Base-by-base conservation (phyloP, 2,888 invertebrate species). In the Smittia aterrima region DNA sequence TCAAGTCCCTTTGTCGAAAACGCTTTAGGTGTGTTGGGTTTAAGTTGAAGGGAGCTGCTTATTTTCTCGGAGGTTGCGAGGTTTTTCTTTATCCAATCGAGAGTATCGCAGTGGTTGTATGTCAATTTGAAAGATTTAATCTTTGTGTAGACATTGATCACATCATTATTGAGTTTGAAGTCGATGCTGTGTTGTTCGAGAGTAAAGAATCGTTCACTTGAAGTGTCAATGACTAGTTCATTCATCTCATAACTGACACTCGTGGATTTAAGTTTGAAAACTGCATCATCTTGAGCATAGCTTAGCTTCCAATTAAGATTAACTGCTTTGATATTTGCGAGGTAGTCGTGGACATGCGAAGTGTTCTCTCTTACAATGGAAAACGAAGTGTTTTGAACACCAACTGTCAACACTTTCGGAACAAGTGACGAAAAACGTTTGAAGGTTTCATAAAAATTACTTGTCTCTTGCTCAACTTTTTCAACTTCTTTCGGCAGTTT, bases 341-440 rank as follows among this genome's bases (percentile, higher is more conserved):
- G 53, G 32, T 64, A 74, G 54, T 76, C 38, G 68, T 66, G 72
- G 70, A 18, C n/a, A 13, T 64, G 68, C 25, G 47, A 68, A 20
- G 24, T 25, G 54, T 84, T 79, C 90, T 85, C 79, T 87, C 87
- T 78, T 90, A 85, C 77, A 87, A 85, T 78, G 88, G 87, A 25
- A 6, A 72, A 27, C n/a, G 72, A 38, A 1, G 72, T 40, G 32
- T 53, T 38, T 38, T 74, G 54, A 11, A 71, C 32, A 66, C 27
- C 27, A 32, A 66, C 32, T 25, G 58, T 62, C 22, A 74, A 66
- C 11, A 90, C 91, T 86, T 92, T 93, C 83, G 93, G 93, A 85
- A 93, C 88, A 76, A 92, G 87, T 25, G 93, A 92, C 22, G 90
- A 87, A 76, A 92, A 83, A 80, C 90, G 87, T 47, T 87, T 79